phyloP scores from a whole-genome alignment of 2,113 vertebrate species.

The Glaucidium brasilianum region DNA sequence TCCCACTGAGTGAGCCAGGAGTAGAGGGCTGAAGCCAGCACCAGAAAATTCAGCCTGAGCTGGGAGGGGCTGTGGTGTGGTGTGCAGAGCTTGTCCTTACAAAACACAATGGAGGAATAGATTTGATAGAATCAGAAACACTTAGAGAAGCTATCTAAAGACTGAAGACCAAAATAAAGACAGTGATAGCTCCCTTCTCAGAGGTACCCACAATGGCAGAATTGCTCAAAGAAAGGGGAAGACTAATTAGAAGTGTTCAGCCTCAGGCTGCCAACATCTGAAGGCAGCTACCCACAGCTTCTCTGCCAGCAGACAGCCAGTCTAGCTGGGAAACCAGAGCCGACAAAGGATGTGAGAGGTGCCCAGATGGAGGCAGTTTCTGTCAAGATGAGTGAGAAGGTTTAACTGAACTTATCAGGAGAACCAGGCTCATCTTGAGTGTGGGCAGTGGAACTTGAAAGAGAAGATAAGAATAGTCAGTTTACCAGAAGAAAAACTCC shows the following conservation, averaged over 20 bases:
- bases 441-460: not conserved
- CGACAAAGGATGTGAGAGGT: not conserved
- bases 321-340: not conserved
- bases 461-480: not conserved
- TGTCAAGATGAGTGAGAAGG: not conserved
- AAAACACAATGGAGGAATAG: not conserved
- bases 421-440: not conserved
- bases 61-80: no score
- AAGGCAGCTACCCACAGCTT: constrained; percentile 1
- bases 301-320: not conserved
- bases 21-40: not conserved
- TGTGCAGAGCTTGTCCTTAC: not conserved
- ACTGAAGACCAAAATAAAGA: not conserved
- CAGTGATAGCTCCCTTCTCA: not conserved
- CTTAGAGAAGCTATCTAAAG: not conserved
- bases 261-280: not conserved
- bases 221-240: not conserved
- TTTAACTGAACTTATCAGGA: not conserved
- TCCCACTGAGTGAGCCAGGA: not conserved
- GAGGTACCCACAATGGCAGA: not conserved
- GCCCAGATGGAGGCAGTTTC: constrained; percentile 5
- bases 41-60: not conserved
- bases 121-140: not conserved
- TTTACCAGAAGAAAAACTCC: not conserved
- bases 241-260: not conserved